Conservation (phyloP, 2,888 invertebrate species). For the Tortricodes alternella region DNA sequence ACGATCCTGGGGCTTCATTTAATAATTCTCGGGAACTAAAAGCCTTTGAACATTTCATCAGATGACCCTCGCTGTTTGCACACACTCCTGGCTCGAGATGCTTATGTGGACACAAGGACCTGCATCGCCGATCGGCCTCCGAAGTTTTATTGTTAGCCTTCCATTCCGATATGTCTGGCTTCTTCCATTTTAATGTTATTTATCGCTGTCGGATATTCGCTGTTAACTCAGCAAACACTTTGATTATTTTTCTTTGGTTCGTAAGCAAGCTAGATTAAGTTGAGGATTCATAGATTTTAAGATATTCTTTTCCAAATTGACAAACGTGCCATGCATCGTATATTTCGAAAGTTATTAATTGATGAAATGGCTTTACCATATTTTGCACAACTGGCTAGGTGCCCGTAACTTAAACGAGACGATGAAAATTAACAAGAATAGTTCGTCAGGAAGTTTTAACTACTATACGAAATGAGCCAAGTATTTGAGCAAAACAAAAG, state of each 20-base stretch:
- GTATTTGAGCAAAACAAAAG: conserved; percentile 80
- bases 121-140: conserved; percentile 79
- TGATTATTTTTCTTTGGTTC: conserved; percentile 35
- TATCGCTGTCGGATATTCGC: conserved; percentile 54
- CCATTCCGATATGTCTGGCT: conserved; percentile 64
- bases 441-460: conserved; percentile 54
- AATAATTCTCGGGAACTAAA: conserved; percentile 84
- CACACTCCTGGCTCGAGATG: conserved; percentile 80
- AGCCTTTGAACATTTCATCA: conserved; percentile 83
- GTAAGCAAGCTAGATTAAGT: no score
- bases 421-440: conserved; percentile 30
- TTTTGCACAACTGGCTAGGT: neutral
- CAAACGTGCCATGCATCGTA: no score
- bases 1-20: conserved; percentile 82
- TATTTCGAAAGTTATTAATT: no score
- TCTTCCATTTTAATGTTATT: conserved; percentile 70
- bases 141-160: conserved; percentile 75
- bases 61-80: conserved; percentile 82
- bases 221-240: conserved; percentile 67
- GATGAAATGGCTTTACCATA: neutral
- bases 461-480: conserved; percentile 58
- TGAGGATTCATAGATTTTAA: no score
- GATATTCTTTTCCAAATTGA: no score
- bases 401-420: conserved; percentile 23
- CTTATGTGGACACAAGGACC: conserved; percentile 83